Evolutionary conservation across 2,113 vertebrate genomes (phyloP).

Genomic region (Marmota flaviventris): DNA sequence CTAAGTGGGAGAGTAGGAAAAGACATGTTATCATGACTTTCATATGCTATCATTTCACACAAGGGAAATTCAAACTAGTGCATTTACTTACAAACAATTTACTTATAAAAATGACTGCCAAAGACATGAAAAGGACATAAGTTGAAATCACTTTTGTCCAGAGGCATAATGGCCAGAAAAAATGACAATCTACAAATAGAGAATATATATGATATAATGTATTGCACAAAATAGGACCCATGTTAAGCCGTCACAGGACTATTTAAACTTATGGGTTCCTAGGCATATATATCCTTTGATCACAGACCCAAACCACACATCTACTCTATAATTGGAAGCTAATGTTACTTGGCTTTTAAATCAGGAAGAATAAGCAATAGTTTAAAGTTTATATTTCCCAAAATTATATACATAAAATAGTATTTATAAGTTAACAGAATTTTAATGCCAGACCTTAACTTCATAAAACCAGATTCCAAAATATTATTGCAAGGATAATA

Average conservation of each 20-base stretch:
- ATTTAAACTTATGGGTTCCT: slow-evolving; percentile 6
- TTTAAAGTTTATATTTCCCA: background rate
- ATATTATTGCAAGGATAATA: background rate
- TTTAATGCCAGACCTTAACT: slow-evolving; percentile 41
- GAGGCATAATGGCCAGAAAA: slow-evolving; percentile 42
- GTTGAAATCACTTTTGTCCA: slow-evolving; percentile 36
- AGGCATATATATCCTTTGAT: background rate
- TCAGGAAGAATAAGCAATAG: background rate
- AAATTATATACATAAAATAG: background rate
- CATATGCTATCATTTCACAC: background rate
- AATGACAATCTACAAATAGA: slow-evolving; percentile 23
- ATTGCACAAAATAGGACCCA: background rate
- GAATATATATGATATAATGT: background rate
- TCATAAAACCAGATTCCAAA: background rate
- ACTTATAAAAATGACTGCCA: background rate
- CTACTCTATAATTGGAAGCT: slow-evolving; percentile 16
- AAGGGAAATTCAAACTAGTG: background rate
- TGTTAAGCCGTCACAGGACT: background rate
- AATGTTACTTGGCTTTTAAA: slow-evolving; percentile 57
- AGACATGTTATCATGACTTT: background rate
- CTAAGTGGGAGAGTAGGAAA: background rate
- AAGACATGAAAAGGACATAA: background rate
- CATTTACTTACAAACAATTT: background rate
- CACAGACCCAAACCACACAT: slow-evolving; percentile 17
- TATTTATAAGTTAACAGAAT: slow-evolving; percentile 34